Percentiles rank a stretch among this genome's conserved stretches.
phyloP scores from a whole-genome alignment of 2,888 invertebrate genomes.

The Luperina testacea region DNA sequence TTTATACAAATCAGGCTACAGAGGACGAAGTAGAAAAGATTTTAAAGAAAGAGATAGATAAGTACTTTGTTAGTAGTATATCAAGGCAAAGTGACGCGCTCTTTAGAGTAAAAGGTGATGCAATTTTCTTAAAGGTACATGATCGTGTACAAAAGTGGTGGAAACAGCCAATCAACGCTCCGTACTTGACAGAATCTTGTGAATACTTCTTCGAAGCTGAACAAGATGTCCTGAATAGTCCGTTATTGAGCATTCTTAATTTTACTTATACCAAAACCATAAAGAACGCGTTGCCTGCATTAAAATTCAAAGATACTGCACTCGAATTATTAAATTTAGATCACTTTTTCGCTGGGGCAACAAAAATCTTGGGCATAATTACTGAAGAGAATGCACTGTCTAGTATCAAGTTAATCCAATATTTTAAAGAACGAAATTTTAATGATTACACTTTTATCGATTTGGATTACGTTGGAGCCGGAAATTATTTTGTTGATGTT shows the following conservation, averaged over 20 bases:
- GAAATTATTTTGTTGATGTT: conserved; percentile 47
- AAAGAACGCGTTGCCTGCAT: conserved; percentile 17
- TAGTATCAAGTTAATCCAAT: conserved; percentile 54
- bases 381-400: conserved; percentile 49
- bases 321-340: conserved; percentile 34
- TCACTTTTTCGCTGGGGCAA: conserved; percentile 20
- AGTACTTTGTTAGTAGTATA: conserved; percentile 22
- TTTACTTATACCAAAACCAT: conserved; percentile 39
- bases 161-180: conserved; percentile 37
- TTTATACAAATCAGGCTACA: conserved; percentile 65
- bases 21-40: conserved; percentile 62
- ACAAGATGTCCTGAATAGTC: conserved; percentile 41
- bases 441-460: conserved; percentile 44
- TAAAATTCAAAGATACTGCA: conserved; percentile 37
- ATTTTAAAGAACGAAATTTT: conserved; percentile 26
- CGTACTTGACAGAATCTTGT: conserved; percentile 56
- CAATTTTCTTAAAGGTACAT: conserved; percentile 62
- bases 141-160: conserved; percentile 65
- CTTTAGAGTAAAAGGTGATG: conserved; percentile 50
- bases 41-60: conserved; percentile 59
- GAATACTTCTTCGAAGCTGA: conserved; percentile 46
- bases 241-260: conserved; percentile 45
- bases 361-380: conserved; percentile 24
- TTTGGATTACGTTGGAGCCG: conserved; percentile 38
- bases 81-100: conserved; percentile 25